Base-by-base conservation (phyloP, 1,140 invertebrate species). In the Muscidifurax raptorellus region DNA sequence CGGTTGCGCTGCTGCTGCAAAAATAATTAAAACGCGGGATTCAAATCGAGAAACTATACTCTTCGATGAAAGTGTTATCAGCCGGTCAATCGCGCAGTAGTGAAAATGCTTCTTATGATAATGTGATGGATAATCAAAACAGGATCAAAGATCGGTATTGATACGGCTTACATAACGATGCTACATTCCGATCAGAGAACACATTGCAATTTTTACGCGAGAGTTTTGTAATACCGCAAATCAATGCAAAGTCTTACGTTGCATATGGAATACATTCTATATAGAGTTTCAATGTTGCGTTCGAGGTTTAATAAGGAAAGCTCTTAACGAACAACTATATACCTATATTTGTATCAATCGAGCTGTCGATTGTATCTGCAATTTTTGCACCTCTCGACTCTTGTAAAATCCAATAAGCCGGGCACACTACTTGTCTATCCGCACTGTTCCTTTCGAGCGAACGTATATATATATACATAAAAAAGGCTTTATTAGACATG, bases 401-500 rank as follows among this genome's bases (percentile, higher is more conserved):
- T 74, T 22, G n/a, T 36, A 74, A 27, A 2, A 22, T n/a, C 66
- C 66, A 25, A 18, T 52, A 52, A 28, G 9, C 25, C 25, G 25
- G n/a, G 66, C 27, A 74, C 71, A 74, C 32, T 74, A 74, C 32
- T 74, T 74, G 71, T 74, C 47, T 52, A 52, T 52, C 47, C 2
- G 12, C 15, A 52, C 13, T 52, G 47, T 52, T 18, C 47, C 47
- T 52, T 52, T 52, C 52, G 52, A 22, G 30, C 25, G 72, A n/a
- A 40, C 0, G 32, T 9, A 44, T 2, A 12, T 9, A 44, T 12
- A 10, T 6, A 44, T 40, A 10, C 36, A 40, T 40, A 36, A 71
- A 67, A 74, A 74, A 59, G 44, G 22, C 69, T 75, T 82, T 75
- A 82, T 82, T 82, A 82, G 27, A 75, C 72, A 40, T 69, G 67